phyloP scores from a whole-genome alignment of 2,888 invertebrate genomes.

The Fragum fragum region DNA sequence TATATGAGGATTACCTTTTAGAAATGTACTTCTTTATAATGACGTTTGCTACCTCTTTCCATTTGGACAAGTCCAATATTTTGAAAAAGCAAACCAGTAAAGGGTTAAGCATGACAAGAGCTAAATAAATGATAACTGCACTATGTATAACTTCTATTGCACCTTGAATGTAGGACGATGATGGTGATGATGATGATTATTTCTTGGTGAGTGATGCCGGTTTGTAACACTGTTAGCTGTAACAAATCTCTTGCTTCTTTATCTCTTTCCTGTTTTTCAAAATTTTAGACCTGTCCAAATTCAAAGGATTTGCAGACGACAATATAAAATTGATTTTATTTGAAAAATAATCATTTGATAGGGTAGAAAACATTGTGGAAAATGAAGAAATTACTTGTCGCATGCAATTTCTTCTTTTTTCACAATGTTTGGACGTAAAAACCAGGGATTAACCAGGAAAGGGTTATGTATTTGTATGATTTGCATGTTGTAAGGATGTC shows the following conservation, averaged over 20 bases:
- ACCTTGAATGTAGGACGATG: slow-evolving; percentile 20
- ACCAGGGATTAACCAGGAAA: too few species aligned
- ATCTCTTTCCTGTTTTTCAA: not conserved
- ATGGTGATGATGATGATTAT: slow-evolving; percentile 18
- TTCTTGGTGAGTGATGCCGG: slow-evolving; percentile 3
- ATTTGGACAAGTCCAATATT: too few species aligned
- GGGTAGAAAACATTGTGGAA: not conserved
- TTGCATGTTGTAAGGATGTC: not conserved
- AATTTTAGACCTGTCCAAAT: too few species aligned
- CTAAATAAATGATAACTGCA: too few species aligned
- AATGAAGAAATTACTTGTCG: not conserved
- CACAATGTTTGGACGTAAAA: not conserved
- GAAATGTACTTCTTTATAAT: too few species aligned
- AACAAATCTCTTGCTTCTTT: not conserved
- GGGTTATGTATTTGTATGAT: not conserved
- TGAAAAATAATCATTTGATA: too few species aligned
- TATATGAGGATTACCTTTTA: too few species aligned
- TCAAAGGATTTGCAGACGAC: too few species aligned
- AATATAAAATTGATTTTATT: too few species aligned
- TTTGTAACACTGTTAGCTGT: slow-evolving; percentile 1
- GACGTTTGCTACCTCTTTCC: too few species aligned
- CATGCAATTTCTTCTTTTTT: not conserved
- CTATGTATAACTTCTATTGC: not conserved
- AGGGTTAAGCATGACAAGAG: too few species aligned
- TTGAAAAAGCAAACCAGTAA: too few species aligned